Conservation (phyloP, 2,888 invertebrate genomes). For the Metalampra italica region DNA sequence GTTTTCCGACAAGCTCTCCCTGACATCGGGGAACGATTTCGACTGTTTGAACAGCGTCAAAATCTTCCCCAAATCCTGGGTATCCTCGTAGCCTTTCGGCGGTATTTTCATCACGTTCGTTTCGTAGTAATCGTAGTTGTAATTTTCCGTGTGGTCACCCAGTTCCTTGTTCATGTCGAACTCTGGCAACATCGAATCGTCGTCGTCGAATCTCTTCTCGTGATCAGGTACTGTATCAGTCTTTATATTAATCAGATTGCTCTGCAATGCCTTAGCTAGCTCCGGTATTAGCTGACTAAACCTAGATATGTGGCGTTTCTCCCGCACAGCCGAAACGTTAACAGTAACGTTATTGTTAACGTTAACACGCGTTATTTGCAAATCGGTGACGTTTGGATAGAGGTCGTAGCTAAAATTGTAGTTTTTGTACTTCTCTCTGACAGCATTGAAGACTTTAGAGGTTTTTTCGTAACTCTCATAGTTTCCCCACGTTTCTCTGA, state of each 20-base stretch:
- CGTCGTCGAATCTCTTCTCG: constrained; percentile 53
- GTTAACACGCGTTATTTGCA: constrained; percentile 13
- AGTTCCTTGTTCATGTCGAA: constrained; percentile 67
- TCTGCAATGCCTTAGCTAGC: constrained; percentile 53
- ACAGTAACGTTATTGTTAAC: constrained; percentile 17
- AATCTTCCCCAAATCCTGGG: constrained; percentile 33
- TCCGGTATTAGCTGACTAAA: constrained; percentile 52
- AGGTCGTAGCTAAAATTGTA: constrained; percentile 61
- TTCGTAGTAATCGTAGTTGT: constrained; percentile 44
- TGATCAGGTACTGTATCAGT: constrained; percentile 38
- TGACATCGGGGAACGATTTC: constrained; percentile 22
- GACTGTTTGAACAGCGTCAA: constrained; percentile 41
- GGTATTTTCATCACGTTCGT: constrained; percentile 71
- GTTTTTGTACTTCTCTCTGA: constrained; percentile 49
- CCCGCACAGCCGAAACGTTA: constrained; percentile 18
- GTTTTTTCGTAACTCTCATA: constrained; percentile 51
- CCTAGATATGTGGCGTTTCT: constrained; percentile 46
- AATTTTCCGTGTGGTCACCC: constrained; percentile 38
- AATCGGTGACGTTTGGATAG: constrained; percentile 22
- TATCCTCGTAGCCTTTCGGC: constrained; percentile 52
- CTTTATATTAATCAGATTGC: constrained; percentile 35
- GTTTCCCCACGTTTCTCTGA: constrained; percentile 85
- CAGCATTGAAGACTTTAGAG: constrained; percentile 39
- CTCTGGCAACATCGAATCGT: constrained; percentile 47
- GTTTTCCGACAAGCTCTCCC: constrained; percentile 19